Conservation (phyloP, 2,888 invertebrate species). For the Sarcophaga variegata region DNA sequence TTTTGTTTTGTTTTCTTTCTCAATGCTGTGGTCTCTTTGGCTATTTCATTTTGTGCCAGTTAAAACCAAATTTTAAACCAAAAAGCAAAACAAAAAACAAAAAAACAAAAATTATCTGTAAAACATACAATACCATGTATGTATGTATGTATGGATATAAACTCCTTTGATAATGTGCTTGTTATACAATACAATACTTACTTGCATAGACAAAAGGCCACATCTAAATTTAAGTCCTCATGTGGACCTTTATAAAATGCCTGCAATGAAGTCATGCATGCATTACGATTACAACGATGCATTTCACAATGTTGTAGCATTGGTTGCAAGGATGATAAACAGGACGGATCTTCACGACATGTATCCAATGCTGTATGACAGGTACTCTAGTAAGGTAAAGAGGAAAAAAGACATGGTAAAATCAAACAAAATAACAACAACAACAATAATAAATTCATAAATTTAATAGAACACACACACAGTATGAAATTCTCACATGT, state of each 20-base stretch:
- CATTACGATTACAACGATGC: constrained; percentile 90
- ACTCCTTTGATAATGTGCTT: constrained; percentile 7
- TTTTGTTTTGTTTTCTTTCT: neutral
- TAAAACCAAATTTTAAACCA: neutral
- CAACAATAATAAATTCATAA: constrained; percentile 21
- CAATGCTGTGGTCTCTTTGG: constrained; percentile 20
- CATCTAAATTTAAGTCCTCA: constrained; percentile 92
- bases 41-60: constrained; percentile 2
- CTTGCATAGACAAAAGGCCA: constrained; percentile 97
- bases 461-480: constrained; percentile 3
- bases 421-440: neutral
- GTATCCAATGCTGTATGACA: constrained; percentile 92
- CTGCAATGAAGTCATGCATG: constrained; percentile 93
- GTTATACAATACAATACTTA: constrained; percentile 82
- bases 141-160: neutral
- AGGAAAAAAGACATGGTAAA: neutral
- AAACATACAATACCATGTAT: too few species aligned
- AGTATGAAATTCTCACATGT: constrained; percentile 2
- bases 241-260: constrained; percentile 92
- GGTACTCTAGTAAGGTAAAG: constrained; percentile 85
- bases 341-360: constrained; percentile 91
- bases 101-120: neutral
- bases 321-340: constrained; percentile 90
- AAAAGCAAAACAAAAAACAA: neutral
- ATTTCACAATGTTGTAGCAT: constrained; percentile 92